Conservation (phyloP, 2,888 invertebrate genomes). For the Phytoseiulus persimilis region DNA sequence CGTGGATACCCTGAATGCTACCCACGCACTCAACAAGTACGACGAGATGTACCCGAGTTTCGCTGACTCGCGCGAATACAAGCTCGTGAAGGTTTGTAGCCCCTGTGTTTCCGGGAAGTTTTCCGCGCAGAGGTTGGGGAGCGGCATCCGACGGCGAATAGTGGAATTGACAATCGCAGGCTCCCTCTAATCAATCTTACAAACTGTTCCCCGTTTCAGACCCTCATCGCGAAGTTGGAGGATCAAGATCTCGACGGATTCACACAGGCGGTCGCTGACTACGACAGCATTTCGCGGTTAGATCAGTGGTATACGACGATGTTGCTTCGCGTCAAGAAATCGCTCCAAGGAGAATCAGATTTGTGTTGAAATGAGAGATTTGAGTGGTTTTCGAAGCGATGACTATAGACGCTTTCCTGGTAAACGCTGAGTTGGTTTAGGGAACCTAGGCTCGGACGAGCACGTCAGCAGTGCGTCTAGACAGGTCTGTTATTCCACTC, state of each 20-base stretch:
- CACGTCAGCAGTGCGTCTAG: neutral
- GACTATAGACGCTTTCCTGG: neutral
- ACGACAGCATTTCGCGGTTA: slow-evolving; percentile 50
- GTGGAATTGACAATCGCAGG: no score
- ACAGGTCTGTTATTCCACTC: neutral
- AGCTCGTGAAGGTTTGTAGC: slow-evolving; percentile 51
- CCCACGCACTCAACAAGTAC: slow-evolving; percentile 51
- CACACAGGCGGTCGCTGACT: slow-evolving; percentile 50
- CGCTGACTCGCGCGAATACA: slow-evolving; percentile 53
- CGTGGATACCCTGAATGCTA: slow-evolving; percentile 52
- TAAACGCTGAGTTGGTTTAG: neutral
- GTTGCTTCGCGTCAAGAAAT: slow-evolving; percentile 50
- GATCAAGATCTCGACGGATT: slow-evolving; percentile 50
- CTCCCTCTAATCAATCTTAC: no score
- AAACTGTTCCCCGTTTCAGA: neutral
- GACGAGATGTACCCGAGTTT: slow-evolving; percentile 54
- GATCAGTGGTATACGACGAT: slow-evolving; percentile 51
- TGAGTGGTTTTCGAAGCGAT: no score
- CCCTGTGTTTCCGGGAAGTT: no score
- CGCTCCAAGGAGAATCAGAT: slow-evolving; percentile 44
- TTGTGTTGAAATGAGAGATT: neutral
- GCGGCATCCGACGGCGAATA: no score
- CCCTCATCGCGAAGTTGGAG: slow-evolving; percentile 48
- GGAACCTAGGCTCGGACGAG: neutral
- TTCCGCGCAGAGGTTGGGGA: no score